Evolutionary conservation across 2,888 invertebrate genomes (phyloP).

Genomic region (Alviniconcha strummeri): DNA sequence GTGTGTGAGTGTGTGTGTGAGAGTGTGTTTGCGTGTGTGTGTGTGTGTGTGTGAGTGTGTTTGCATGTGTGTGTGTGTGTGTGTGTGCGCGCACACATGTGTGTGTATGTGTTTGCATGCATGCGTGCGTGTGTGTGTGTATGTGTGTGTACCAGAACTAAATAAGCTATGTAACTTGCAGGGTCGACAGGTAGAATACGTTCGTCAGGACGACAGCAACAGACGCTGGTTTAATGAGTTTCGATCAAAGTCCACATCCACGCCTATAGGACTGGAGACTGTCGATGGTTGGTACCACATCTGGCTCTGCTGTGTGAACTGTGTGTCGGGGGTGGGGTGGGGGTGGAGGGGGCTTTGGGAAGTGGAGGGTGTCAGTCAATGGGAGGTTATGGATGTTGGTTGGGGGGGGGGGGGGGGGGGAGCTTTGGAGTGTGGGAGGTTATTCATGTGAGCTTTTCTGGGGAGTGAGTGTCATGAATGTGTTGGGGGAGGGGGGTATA

Average conservation of each 20-base stretch:
- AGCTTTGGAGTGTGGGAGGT: too few species aligned
- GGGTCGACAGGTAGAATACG: slow-evolving; percentile 72
- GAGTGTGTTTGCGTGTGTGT: neutral
- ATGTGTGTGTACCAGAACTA: neutral
- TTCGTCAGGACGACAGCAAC: slow-evolving; percentile 74
- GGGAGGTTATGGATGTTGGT: too few species aligned
- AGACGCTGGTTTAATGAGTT: slow-evolving; percentile 75
- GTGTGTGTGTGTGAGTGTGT: neutral
- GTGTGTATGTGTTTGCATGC: too few species aligned
- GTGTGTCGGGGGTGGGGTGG: too few species aligned
- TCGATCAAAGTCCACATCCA: slow-evolving; percentile 73
- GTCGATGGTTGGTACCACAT: slow-evolving; percentile 70
- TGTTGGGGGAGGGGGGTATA: too few species aligned
- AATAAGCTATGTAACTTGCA: slow-evolving; percentile 41
- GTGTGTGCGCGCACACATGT: neutral
- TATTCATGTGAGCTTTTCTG: too few species aligned
- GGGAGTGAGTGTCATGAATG: too few species aligned
- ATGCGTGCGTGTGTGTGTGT: neutral
- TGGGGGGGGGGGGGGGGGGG: too few species aligned
- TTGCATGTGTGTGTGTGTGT: neutral
- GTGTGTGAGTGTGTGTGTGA: too few species aligned
- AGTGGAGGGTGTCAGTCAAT: too few species aligned
- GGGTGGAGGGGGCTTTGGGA: too few species aligned
- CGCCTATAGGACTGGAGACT: slow-evolving; percentile 73
- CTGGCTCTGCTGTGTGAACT: too few species aligned